Conservation (phyloP, 2,797 vertebrate genomes). For the Sebastes aleutianus region DNA sequence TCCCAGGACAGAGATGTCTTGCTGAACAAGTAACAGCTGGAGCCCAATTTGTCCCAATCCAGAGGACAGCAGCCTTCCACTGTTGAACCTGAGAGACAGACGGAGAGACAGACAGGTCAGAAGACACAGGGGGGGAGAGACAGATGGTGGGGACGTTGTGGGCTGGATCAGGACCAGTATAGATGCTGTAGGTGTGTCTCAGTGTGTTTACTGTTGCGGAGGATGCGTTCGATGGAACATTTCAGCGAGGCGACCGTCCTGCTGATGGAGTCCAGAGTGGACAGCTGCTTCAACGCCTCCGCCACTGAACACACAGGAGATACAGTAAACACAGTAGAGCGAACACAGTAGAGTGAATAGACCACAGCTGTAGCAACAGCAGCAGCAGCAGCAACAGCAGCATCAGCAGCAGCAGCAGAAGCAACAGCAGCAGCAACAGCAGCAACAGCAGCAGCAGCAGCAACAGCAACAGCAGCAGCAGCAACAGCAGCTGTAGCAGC, state of each 20-base stretch:
- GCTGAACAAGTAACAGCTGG: constrained; percentile 81
- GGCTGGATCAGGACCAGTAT: neutral
- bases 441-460: too few relatives aligned
- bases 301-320: constrained; percentile 33
- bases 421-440: too few relatives aligned
- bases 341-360: too few relatives aligned
- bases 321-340: too few relatives aligned
- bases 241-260: constrained; percentile 38
- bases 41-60: constrained; percentile 57
- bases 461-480: fast-evolving
- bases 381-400: too few relatives aligned
- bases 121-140: neutral
- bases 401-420: too few relatives aligned
- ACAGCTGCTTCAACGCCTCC: constrained; percentile 51
- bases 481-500: too few relatives aligned
- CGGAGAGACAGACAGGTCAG: neutral
- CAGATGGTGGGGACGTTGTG: too few relatives aligned
- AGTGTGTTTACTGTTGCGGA: constrained; percentile 58
- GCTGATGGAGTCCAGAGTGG: constrained; percentile 48
- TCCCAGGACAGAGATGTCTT: constrained; percentile 57
- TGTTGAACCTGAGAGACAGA: constrained; percentile 42
- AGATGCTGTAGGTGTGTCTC: neutral
- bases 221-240: constrained; percentile 54
- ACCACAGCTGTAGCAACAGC: too few relatives aligned
- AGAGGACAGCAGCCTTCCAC: constrained; percentile 71